These are phyloP conservation scores for Chrysomallon squamiferum DNA, from an alignment of 1,140 invertebrate genomes.

Conservation along the genomic window DNA sequence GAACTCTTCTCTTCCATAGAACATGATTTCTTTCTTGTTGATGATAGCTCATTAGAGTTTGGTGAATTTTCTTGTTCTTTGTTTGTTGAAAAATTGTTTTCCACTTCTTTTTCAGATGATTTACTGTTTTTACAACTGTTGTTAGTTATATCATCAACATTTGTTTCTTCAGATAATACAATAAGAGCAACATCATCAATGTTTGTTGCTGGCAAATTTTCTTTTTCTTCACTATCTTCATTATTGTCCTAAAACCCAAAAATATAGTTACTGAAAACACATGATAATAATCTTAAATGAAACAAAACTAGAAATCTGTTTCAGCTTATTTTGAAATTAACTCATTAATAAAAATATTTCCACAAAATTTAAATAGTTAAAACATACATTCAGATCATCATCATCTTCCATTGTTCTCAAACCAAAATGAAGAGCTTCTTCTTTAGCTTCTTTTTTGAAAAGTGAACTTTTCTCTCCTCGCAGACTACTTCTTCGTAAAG, in stretches of 20 bases:
- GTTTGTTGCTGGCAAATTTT: conserved; percentile 43
- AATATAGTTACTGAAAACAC: too few species aligned
- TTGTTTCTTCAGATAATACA: neutral
- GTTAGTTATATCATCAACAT: neutral
- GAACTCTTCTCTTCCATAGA: too few species aligned
- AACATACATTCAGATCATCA: conserved; percentile 24
- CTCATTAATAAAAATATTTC: too few species aligned
- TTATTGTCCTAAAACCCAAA: conserved; percentile 15
- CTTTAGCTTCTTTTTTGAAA: conserved; percentile 92
- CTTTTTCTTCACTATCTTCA: conserved; percentile 50
- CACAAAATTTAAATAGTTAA: neutral
- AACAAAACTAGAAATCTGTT: too few species aligned
- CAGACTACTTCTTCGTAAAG: conserved; percentile 91
- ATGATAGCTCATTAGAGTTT: too few species aligned
- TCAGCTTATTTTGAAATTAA: too few species aligned
- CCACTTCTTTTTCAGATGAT: neutral
- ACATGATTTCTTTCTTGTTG: too few species aligned
- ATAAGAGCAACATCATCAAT: conserved; percentile 47
- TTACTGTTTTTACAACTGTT: conserved; percentile 11
- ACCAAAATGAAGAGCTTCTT: conserved; percentile 74
- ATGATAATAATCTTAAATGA: too few species aligned
- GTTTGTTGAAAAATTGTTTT: too few species aligned
- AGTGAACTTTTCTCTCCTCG: conserved; percentile 87
- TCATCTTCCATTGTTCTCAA: conserved; percentile 26
- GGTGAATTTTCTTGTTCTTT: too few species aligned